These are phyloP conservation scores for Lindbergichthys nudifrons DNA, from an alignment of 2,797 vertebrate genomes.

Conservation along the genomic window DNA sequence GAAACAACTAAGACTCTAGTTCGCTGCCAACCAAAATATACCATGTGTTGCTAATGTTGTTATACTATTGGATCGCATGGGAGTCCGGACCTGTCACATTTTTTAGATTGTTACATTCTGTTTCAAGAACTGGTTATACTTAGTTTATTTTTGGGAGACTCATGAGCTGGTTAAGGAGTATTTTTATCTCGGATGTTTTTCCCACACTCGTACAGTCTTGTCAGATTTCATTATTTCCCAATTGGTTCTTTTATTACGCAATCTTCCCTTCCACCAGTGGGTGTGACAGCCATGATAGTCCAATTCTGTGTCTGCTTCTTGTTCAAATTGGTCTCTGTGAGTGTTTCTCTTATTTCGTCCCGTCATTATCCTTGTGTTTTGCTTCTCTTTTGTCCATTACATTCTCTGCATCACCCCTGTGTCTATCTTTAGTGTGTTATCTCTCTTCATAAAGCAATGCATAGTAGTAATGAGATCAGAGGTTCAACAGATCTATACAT, in stretches of 20 bases:
- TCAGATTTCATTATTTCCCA: slow-evolving; percentile 37
- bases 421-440: slow-evolving; percentile 2
- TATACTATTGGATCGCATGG: too few relatives aligned
- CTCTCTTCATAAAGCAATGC: not conserved
- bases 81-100: too few relatives aligned
- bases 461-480: not conserved
- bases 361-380: not conserved
- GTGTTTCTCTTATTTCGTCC: not conserved
- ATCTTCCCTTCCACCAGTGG: slow-evolving; percentile 17
- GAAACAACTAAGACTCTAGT: too few relatives aligned
- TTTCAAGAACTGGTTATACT: too few relatives aligned
- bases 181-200: not conserved
- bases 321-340: slow-evolving; percentile 21
- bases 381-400: not conserved
- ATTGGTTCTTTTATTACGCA: slow-evolving; percentile 25
- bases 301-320: slow-evolving; percentile 21
- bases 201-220: slow-evolving; percentile 19
- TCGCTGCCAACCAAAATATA: too few relatives aligned
- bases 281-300: slow-evolving; percentile 30
- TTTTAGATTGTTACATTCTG: too few relatives aligned
- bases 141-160: too few relatives aligned
- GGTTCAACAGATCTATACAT: not conserved
- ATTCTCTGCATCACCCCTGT: not conserved
- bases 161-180: too few relatives aligned
- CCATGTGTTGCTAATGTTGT: too few relatives aligned